Evolutionary conservation across 2,797 vertebrate genomes (phyloP).

Genomic region (Danio choprae): DNA sequence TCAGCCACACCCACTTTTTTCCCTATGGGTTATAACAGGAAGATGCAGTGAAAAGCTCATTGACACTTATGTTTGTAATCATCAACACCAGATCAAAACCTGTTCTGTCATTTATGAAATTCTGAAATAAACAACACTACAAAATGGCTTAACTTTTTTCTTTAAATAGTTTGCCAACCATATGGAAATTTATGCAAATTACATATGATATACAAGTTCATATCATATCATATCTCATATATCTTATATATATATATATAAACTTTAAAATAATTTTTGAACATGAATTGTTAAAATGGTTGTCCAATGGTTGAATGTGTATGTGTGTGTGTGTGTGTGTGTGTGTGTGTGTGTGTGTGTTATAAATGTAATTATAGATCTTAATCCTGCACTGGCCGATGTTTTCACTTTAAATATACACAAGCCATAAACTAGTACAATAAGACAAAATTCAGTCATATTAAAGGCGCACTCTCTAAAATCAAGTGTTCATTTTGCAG

Average conservation of each 20-base stretch:
- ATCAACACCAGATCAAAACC: slow-evolving; percentile 8
- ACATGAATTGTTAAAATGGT: no score
- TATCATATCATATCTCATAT: no score
- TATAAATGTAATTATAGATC: no score
- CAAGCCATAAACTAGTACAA: not conserved
- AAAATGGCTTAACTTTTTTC: not conserved
- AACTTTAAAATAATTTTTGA: no score
- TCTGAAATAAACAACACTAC: not conserved
- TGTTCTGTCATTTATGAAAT: not conserved
- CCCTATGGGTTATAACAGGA: not conserved
- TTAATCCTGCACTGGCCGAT: not conserved
- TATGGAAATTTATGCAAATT: no score
- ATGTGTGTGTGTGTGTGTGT: no score
- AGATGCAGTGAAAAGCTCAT: not conserved
- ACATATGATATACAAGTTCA: no score
- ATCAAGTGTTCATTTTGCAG: not conserved
- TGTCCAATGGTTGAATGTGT: no score
- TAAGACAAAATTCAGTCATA: not conserved
- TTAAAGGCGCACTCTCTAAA: not conserved
- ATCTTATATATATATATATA: no score
- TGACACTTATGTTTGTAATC: not conserved
- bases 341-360: no score
- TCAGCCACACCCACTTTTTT: not conserved
- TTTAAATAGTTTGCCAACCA: no score
- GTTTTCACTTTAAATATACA: not conserved